Evolutionary conservation across 2,113 vertebrate species (phyloP), one percentile per base, ranked within the genome.

Genomic region (Catharus fuscescens): DNA sequence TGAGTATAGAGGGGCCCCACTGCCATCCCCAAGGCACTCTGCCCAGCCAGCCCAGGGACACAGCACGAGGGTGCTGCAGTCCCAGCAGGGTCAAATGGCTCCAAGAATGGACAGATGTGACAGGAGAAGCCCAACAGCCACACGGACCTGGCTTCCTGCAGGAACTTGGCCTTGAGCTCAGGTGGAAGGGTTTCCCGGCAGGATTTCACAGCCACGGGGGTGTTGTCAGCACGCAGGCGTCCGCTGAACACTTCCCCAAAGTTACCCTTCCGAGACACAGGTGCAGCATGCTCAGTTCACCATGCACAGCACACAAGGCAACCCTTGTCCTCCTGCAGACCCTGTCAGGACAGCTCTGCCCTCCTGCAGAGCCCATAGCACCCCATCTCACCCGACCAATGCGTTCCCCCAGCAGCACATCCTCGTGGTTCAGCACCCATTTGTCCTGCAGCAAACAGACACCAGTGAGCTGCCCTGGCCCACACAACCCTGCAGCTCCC

Each of bases 211-310:
- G 99, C 99, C 52, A 99, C 98, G 0, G 97, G 98, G 4, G 98
- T 99, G 96, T 99, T 99, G 95, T 99, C 98, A 11, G 98, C 97
- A 11, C 97, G 97, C 74, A 99, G 97, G 11, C 97, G 98, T 18
- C 99, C 99, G 0, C 98, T 99, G 97, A 99, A 99, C 85, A 99
- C 99, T 82, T 99, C 99, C 5, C 99, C 99, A 81, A 99, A 99
- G 96, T 99, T 99, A 17, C 99, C 99, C 99, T 99, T 97, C 18
- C 28, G 3, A 73, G 34, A 64, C 24, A 69, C 1, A 3, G 56
- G 36, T 26, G 44, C n/a, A 42, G 17, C 0, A 1, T 3, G 17
- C 38, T 53, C n/a, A 53, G 76, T 21, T 57, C n/a, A 53, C 29
- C 2, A 0, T 2, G 1, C 26, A 52, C 50, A 52, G 50, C 16